Base-by-base conservation (phyloP, 1,140 invertebrate genomes). In the Leptinotarsa lineolata region DNA sequence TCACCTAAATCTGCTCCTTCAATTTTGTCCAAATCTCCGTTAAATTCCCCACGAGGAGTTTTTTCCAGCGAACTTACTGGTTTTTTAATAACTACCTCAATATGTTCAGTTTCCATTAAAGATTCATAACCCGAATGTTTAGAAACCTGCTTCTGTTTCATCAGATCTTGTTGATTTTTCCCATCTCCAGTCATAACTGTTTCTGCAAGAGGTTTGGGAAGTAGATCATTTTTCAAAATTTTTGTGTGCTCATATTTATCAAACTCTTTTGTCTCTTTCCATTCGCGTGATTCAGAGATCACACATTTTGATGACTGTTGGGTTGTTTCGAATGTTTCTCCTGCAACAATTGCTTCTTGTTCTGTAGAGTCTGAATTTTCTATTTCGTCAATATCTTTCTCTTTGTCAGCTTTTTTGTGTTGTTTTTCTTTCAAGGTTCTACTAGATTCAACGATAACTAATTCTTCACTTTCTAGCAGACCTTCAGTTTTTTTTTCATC, bases 201-300 rank as follows among this genome's bases (percentile, higher is more conserved):
- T 39, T 39, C 30, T 6, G 30, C 11, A 39, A 39, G 30, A 39
- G 30, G 5, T 67, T 46, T 46, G 16, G 44, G n/a, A 16, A 44
- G n/a, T 44, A 44, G 39, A 46, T 67, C 65, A 15, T 44, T 30
- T 67, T 2, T 18, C 18, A 18, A 39, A 67, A 45, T 30, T 30
- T 67, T 67, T 5, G 65, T 21, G 46, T 39, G n/a, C 13, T 54
- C 64, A 6, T 65, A 20, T 22, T 22, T 20, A 24, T 16, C 12
- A 73, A 79, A 73, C 66, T 74, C n/a, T 72, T 70, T 54, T 39
- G 12, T 72, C 65, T 44, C 30, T 39, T 39, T 39, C 8, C 8
- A 39, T 39, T 39, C 30, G 30, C 30, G 30, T 39, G 30, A 39
- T 39, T 39, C 30, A 39, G 30, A 39, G 2, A 11, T 11, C 0